Evolutionary conservation across 2,888 invertebrate genomes (phyloP).

Genomic region (Osmoderma eremita): DNA sequence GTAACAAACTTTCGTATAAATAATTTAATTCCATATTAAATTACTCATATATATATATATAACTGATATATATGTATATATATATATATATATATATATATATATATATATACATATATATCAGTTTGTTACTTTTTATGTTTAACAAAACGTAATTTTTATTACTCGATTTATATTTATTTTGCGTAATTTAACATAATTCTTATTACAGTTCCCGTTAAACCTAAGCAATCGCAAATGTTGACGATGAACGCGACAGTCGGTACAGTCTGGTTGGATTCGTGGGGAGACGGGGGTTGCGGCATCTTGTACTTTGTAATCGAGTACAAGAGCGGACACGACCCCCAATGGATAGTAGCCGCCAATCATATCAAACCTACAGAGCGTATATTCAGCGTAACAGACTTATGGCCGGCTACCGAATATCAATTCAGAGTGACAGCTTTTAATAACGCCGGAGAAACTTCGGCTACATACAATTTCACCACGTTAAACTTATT

Average conservation of each 20-base stretch:
- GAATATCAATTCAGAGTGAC: slow-evolving; percentile 79
- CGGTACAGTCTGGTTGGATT: slow-evolving; percentile 86
- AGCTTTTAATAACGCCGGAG: slow-evolving; percentile 89
- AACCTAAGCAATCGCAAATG: slow-evolving; percentile 83
- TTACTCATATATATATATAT: no score
- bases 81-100: no score
- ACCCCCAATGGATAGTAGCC: slow-evolving; percentile 79
- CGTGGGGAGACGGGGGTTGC: slow-evolving; percentile 91
- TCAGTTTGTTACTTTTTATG: no score
- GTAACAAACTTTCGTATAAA: no score
- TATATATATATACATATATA: no score
- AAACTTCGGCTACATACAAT: slow-evolving; percentile 83
- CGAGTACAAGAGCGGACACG: slow-evolving; percentile 76
- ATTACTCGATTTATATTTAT: no score
- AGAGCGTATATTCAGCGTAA: slow-evolving; percentile 83
- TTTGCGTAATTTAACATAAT: neutral
- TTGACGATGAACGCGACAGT: slow-evolving; percentile 87
- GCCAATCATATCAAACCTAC: slow-evolving; percentile 85
- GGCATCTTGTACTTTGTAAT: slow-evolving; percentile 87
- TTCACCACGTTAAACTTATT: slow-evolving; percentile 83
- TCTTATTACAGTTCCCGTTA: slow-evolving; percentile 71
- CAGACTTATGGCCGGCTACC: slow-evolving; percentile 79
- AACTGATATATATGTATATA: no score
- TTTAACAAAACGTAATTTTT: no score
- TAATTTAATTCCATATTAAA: no score